Evolutionary conservation across 2,113 vertebrate species (phyloP).

Genomic region (Stercorarius parasiticus): DNA sequence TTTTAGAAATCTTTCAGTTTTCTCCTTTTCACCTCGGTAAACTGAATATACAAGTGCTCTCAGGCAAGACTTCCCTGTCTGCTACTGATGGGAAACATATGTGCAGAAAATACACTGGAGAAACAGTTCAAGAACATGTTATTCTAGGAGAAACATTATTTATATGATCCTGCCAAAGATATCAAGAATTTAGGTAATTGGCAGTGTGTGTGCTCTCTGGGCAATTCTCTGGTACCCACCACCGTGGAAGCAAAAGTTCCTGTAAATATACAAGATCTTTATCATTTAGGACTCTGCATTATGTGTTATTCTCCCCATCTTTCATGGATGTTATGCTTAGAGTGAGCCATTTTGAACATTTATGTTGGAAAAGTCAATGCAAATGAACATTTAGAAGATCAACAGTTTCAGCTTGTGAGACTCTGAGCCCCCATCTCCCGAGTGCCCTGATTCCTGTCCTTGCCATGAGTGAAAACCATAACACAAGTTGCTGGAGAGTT

Average conservation of each 20-base stretch:
- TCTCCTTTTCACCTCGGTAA: neutral
- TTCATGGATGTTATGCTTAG: neutral
- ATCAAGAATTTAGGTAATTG: neutral
- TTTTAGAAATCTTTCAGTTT: neutral
- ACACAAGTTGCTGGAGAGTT: neutral
- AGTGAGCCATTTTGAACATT: neutral
- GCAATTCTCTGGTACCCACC: neutral
- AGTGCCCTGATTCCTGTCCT: neutral
- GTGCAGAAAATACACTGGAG: neutral
- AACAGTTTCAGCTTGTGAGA: neutral
- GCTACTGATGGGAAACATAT: slow-evolving; percentile 17
- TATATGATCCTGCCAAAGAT: neutral
- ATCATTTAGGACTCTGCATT: neutral
- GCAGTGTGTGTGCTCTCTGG: neutral
- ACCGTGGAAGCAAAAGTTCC: neutral
- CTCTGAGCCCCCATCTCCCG: neutral
- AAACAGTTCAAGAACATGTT: slow-evolving; percentile 31
- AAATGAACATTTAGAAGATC: neutral
- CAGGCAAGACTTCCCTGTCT: neutral
- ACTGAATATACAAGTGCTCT: neutral
- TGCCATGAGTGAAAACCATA: accelerated
- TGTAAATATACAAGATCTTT: neutral
- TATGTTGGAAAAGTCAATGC: neutral
- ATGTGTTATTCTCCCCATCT: neutral
- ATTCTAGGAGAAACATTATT: slow-evolving; percentile 27